Evolutionary conservation across 2,888 invertebrate genomes (phyloP), one percentile per base, ranked within the genome.

Genomic region (Aspidiotus destructor): DNA sequence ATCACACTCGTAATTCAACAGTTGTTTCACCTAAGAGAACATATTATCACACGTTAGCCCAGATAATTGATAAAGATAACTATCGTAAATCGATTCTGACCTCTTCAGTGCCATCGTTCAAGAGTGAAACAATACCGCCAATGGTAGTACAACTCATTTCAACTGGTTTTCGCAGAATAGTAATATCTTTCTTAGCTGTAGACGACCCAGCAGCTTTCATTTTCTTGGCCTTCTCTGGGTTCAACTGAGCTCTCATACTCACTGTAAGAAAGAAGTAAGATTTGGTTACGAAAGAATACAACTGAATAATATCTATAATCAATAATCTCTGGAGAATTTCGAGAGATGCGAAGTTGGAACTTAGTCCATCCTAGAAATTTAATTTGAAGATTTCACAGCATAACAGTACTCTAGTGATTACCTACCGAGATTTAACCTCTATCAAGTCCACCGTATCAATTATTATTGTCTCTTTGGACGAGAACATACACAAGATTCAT

Each of bases 1-100:
- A 77, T 91, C 89, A 81, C 93, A 93, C 80, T 95, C 94, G 75
- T 87, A 84, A 44, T 85, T 80, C 48, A 95, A 80, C 65, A 92
- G 80, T 73, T 84, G 81, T 73, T 85, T 84, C 40, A 90, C 83
- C 88, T 90, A 78, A 55, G 71, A 69, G 15, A 41, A 61, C 55
- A 55, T 57, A 11, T 17, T 13, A 62, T 16, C 13, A 52, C 52
- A 17, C 62, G 28, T 48, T 52, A 28, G 52, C 15, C 15, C 2
- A 10, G 57, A 60, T 28, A 60, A 60, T 60, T 60, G 13, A 15
- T 60, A 11, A 13, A 1, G 10, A 17, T 13, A 60, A 28, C 11
- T 10, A 28, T 28, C 28, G 5, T 28, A 28, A 28, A 28, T 28
- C 28, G 6, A 48, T 13, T 64, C 70, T 70, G 53, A 73, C 70